Conservation (phyloP, 2,797 vertebrate genomes). For the Anguilla pacifica region DNA sequence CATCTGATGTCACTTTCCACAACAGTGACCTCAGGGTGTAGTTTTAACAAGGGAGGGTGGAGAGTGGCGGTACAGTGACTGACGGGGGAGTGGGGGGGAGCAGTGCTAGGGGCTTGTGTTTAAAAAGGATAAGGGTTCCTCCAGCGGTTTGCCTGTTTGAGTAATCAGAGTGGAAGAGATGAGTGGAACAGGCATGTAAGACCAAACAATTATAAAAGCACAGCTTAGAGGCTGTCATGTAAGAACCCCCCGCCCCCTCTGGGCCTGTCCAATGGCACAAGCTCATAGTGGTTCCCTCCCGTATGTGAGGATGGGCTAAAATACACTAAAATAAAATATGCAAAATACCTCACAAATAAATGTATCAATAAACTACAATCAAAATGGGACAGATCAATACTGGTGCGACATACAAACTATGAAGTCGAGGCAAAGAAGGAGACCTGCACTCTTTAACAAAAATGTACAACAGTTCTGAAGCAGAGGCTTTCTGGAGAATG, state of each 20-base stretch:
- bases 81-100: neutral
- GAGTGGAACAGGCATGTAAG: neutral
- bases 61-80: neutral
- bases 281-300: no score
- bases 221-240: neutral
- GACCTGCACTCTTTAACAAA: no score
- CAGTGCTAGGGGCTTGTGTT: neutral
- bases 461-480: no score
- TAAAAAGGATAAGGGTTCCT: neutral
- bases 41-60: slow-evolving; percentile 6
- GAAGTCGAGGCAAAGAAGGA: no score
- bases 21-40: neutral
- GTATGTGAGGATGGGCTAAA: no score
- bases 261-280: neutral
- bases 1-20: neutral
- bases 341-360: neutral
- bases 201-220: neutral
- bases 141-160: neutral
- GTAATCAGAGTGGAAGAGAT: slow-evolving; percentile 13
- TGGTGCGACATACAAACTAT: no score
- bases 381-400: no score
- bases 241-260: neutral
- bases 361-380: no score
- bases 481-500: no score
- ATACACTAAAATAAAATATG: neutral